Conservation (phyloP, 2,113 vertebrate genomes). For the Antennarius striatus region DNA sequence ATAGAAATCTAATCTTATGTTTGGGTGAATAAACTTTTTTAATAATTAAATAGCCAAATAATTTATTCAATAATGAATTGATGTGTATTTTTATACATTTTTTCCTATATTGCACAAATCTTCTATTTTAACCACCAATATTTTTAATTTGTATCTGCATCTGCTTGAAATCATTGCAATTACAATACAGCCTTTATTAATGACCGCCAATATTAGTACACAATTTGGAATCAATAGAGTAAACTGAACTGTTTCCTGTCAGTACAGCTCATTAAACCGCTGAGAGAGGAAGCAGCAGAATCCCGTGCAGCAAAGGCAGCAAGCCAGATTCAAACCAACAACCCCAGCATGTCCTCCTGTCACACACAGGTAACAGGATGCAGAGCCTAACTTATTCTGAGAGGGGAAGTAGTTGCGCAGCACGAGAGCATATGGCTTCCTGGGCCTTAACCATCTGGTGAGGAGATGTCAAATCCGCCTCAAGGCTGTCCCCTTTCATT, state of each 20-base stretch:
- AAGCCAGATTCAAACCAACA: constrained; percentile 46
- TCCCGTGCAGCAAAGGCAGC: constrained; percentile 13
- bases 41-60: no score
- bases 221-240: constrained; percentile 10
- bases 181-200: background rate
- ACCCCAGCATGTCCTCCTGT: constrained; percentile 34
- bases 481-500: constrained; percentile 65
- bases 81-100: no score
- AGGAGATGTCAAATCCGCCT: constrained; percentile 59
- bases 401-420: constrained; percentile 59
- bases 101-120: no score
- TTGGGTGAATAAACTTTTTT: no score
- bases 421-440: constrained; percentile 74
- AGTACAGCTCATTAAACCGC: constrained; percentile 20
- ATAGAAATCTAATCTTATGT: no score
- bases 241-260: background rate
- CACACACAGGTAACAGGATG: constrained; percentile 25
- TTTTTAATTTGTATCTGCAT: no score
- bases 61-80: no score
- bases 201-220: constrained; percentile 8
- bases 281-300: background rate
- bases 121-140: no score
- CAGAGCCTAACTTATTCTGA: constrained; percentile 46
- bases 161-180: no score
- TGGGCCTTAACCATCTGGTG: constrained; percentile 73